phyloP scores from a whole-genome alignment of 2,888 invertebrate genomes.

The Aradus depressus region DNA sequence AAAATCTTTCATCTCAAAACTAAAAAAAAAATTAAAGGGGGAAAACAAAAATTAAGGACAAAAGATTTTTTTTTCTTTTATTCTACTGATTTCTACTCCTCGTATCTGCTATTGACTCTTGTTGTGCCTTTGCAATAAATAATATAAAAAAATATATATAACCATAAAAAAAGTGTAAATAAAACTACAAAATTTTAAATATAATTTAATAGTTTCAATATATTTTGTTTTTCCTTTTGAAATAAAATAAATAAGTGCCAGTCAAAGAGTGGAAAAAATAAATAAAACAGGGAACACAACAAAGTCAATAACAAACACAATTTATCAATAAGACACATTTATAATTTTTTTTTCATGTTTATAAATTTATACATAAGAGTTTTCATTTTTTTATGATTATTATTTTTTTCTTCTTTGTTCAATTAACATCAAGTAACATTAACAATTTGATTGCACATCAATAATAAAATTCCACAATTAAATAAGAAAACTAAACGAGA shows the following conservation, averaged over 20 bases:
- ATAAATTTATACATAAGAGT: conserved; percentile 10
- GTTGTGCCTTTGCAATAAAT: conserved; percentile 15
- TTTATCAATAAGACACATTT: too few species aligned
- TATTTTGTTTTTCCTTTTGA: background rate
- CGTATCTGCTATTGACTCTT: conserved; percentile 20
- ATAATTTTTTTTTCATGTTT: conserved; percentile 16
- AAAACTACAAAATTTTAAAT: background rate
- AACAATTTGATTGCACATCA: conserved; percentile 20
- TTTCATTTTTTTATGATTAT: too few species aligned
- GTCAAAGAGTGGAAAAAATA: conserved; percentile 2
- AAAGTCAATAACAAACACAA: conserved; percentile 22
- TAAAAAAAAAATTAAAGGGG: background rate
- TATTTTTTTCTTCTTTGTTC: too few species aligned
- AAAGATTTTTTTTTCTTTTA: background rate
- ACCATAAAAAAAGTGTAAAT: background rate
- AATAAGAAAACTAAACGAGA: conserved; percentile 3
- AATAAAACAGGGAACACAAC: conserved; percentile 16
- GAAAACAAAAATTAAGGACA: background rate
- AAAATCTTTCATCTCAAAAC: conserved; percentile 1
- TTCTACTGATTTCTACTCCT: too few species aligned
- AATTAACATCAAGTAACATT: conserved; percentile 16
- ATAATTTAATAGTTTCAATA: background rate
- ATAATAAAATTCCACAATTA: conserved; percentile 12
- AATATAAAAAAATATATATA: background rate
- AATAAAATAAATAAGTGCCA: background rate